Conservation (phyloP, 2,113 vertebrate genomes). For the Apteryx owenii region DNA sequence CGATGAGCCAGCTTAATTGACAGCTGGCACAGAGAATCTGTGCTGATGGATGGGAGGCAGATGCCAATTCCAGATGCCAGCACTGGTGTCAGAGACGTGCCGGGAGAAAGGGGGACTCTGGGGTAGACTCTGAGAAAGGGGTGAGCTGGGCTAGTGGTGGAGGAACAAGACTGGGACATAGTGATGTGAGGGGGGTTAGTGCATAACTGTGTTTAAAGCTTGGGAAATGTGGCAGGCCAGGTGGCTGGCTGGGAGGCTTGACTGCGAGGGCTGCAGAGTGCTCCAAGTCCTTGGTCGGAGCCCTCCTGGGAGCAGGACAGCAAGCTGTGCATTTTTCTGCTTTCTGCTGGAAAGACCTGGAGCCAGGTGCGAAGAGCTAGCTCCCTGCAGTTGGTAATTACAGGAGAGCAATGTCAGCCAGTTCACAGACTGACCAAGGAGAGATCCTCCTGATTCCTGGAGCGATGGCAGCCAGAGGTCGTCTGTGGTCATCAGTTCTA, state of each 20-base stretch:
- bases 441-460: not conserved
- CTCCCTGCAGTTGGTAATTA: not conserved
- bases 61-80: conserved; percentile 3
- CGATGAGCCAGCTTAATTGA: not conserved
- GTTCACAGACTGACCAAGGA: not conserved
- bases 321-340: not conserved
- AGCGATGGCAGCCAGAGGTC: not conserved
- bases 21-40: not conserved
- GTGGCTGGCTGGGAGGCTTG: not conserved
- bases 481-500: not conserved
- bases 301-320: not conserved
- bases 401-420: not conserved
- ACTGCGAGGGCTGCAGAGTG: not conserved
- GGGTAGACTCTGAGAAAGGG: not conserved
- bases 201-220: not conserved
- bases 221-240: not conserved
- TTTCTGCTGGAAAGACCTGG: not conserved
- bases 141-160: rapidly evolving
- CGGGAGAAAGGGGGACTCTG: not conserved
- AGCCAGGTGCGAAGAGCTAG: not conserved
- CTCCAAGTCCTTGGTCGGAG: rapidly evolving
- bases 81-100: not conserved
- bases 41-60: conserved; percentile 1
- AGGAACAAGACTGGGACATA: not conserved
- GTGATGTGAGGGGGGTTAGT: rapidly evolving